Percentiles rank a stretch among this genome's conserved stretches.
These are phyloP conservation scores for Iselma pallidipennis DNA, from an alignment of 2,888 invertebrate species.

Conservation along the genomic window DNA sequence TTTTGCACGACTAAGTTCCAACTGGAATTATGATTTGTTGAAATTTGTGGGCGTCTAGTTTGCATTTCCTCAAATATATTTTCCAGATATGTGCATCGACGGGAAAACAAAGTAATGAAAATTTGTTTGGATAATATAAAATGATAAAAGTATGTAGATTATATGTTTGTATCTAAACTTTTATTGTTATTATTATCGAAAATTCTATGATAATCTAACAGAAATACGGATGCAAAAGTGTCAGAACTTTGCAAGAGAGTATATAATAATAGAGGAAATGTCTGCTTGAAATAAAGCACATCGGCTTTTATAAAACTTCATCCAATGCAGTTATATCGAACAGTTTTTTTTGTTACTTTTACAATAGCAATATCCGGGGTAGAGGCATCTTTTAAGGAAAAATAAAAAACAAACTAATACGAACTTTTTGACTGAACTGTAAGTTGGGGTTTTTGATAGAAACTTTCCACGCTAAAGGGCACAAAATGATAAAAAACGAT, in stretches of 20 bases:
- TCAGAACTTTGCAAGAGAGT: conserved; percentile 17
- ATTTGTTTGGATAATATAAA: background rate
- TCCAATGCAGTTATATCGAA: conserved; percentile 26
- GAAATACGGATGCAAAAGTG: conserved; percentile 29
- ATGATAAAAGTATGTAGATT: background rate
- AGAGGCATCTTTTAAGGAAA: conserved; percentile 19
- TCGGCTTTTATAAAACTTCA: conserved; percentile 19
- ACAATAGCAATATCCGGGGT: conserved; percentile 27
- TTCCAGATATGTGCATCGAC: background rate
- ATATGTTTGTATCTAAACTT: too few relatives aligned
- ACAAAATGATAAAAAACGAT: conserved; percentile 18
- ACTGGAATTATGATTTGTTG: background rate
- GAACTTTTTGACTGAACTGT: conserved; percentile 27
- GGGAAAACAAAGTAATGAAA: conserved; percentile 6
- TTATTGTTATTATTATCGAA: background rate
- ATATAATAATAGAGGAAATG: conserved; percentile 29
- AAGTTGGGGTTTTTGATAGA: conserved; percentile 7
- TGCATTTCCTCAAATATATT: background rate
- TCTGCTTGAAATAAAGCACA: conserved; percentile 26
- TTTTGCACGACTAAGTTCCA: background rate
- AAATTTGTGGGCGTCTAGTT: background rate
- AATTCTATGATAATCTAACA: conserved; percentile 19
- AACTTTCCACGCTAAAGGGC: background rate
- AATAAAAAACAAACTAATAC: conserved; percentile 32
- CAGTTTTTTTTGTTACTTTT: conserved; percentile 4